Conservation (phyloP, 2,113 vertebrate genomes). For the Bombycilla garrulus region DNA sequence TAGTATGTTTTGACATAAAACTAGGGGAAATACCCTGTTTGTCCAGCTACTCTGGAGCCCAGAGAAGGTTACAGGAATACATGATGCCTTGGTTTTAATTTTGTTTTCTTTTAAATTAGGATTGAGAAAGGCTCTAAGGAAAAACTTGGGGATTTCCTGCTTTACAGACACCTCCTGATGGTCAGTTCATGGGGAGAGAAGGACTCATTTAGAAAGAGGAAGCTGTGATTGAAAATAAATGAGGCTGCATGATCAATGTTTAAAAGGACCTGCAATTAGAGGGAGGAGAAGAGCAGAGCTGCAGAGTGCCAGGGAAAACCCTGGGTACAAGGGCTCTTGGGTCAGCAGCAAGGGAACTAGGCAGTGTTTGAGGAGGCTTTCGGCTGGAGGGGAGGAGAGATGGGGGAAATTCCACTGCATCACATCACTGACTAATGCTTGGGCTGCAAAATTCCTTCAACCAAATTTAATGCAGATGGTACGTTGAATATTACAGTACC, state of each 20-base stretch:
- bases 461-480: slow-evolving; percentile 61
- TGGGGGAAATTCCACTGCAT: slow-evolving; percentile 13
- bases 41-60: slow-evolving; percentile 28
- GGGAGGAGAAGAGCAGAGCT: background rate
- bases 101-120: slow-evolving; percentile 7
- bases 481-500: slow-evolving; percentile 23
- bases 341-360: background rate
- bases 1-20: slow-evolving; percentile 15
- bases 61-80: background rate
- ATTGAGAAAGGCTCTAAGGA: background rate
- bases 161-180: background rate
- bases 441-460: slow-evolving; percentile 47
- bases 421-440: slow-evolving; percentile 13
- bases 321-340: fast-evolving
- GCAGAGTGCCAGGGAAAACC: background rate
- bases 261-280: slow-evolving; percentile 1
- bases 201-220: background rate
- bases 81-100: background rate
- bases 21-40: slow-evolving; percentile 16
- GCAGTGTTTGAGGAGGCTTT: background rate
- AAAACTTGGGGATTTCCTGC: background rate
- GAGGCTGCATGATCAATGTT: background rate
- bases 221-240: background rate
- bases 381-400: background rate
- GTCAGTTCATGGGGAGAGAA: background rate